Evolutionary conservation across 2,113 vertebrate species (phyloP).

Genomic region (Acinonyx jubatus): DNA sequence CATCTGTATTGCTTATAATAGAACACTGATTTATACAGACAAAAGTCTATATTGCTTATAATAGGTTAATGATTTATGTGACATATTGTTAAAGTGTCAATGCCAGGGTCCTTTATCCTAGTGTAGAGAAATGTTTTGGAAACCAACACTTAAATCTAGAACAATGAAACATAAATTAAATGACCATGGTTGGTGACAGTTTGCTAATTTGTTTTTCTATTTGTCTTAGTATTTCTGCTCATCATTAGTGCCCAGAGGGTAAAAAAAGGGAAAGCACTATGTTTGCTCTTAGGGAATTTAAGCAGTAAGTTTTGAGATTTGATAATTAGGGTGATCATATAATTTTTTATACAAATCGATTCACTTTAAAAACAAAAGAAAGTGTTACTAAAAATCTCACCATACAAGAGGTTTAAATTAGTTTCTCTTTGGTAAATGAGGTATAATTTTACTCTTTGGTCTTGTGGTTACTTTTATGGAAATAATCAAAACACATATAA

Average conservation of each 20-base stretch:
- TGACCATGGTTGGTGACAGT: neutral
- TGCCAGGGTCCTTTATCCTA: neutral
- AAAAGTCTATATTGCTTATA: neutral
- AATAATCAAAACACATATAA: neutral
- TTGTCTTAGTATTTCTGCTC: neutral
- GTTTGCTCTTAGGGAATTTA: neutral
- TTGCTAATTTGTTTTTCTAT: neutral
- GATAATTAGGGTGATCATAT: neutral
- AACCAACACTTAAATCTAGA: constrained; percentile 12
- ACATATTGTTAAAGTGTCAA: neutral
- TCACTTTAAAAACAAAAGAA: neutral
- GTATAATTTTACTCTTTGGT: neutral
- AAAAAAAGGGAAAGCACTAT: neutral
- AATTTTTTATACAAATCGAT: neutral
- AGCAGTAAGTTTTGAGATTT: neutral
- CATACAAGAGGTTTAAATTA: neutral
- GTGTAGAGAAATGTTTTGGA: neutral
- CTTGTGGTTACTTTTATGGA: neutral
- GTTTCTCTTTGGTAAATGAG: neutral
- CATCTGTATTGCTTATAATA: neutral
- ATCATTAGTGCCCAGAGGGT: neutral
- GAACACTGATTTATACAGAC: neutral
- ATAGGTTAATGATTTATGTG: neutral
- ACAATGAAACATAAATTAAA: neutral
- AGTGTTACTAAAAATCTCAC: neutral